These are phyloP conservation scores for Lasiurus cinereus DNA, from an alignment of 2,113 vertebrate genomes.

Conservation along the genomic window DNA sequence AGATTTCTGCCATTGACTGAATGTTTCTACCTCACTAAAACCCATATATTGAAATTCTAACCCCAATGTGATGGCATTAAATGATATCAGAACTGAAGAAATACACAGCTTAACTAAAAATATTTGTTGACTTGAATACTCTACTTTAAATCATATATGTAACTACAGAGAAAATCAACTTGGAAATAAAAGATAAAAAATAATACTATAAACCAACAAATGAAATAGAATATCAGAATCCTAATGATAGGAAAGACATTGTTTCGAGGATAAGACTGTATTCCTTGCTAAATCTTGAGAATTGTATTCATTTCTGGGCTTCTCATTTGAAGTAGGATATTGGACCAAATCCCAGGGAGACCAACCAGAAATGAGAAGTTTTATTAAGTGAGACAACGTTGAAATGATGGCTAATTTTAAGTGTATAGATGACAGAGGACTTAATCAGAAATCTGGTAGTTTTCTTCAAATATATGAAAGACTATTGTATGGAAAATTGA, in stretches of 20 bases:
- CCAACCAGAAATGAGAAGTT: neutral
- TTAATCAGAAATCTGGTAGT: neutral
- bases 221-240: neutral
- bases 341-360: neutral
- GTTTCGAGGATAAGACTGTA: neutral
- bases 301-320: neutral
- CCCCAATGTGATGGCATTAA: neutral
- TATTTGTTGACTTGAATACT: neutral
- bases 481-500: neutral
- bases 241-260: neutral
- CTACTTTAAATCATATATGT: neutral
- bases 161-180: neutral
- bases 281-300: neutral
- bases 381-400: neutral
- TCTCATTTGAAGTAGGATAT: neutral
- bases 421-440: neutral
- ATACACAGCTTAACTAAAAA: neutral
- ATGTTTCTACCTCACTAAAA: neutral
- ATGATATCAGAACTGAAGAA: neutral
- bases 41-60: neutral
- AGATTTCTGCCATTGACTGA: neutral
- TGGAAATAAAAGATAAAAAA: neutral
- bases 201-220: neutral
- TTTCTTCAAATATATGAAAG: neutral
- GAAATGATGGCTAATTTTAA: neutral